A percentile compares a stretch with the other conserved stretches of the same genome.
These are phyloP conservation scores for Pandemis corylana DNA, from an alignment of 2,888 invertebrate species.

Conservation along the genomic window DNA sequence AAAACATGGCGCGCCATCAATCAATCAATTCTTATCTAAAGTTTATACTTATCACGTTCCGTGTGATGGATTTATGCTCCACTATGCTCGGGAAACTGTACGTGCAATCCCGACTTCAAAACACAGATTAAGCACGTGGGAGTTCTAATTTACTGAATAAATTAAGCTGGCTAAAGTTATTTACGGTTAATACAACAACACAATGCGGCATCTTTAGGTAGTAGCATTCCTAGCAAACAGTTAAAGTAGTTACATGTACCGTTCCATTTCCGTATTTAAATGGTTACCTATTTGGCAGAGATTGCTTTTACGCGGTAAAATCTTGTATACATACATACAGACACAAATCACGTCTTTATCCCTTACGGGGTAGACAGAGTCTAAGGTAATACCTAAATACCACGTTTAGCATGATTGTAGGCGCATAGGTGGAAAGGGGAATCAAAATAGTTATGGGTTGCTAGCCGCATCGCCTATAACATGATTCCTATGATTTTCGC, in stretches of 20 bases:
- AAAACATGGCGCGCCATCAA: slow-evolving; percentile 50
- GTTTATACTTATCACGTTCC: slow-evolving; percentile 41
- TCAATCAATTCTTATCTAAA: slow-evolving; percentile 47
- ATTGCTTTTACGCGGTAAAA: too few species aligned
- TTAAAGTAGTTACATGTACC: background rate
- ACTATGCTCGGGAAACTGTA: slow-evolving; percentile 23
- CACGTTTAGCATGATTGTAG: too few species aligned
- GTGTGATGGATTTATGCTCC: slow-evolving; percentile 24
- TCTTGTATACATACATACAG: too few species aligned
- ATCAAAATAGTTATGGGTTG: too few species aligned
- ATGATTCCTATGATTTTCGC: too few species aligned
- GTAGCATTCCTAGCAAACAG: background rate
- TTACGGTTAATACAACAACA: background rate
- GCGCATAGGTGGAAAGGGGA: too few species aligned
- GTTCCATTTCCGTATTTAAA: background rate
- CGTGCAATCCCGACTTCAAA: slow-evolving; percentile 15
- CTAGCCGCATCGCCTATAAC: too few species aligned
- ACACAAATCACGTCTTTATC: too few species aligned
- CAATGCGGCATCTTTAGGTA: background rate
- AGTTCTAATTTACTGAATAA: slow-evolving; percentile 2
- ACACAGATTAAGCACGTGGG: slow-evolving; percentile 20
- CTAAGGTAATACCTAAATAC: too few species aligned
- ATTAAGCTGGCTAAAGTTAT: background rate
- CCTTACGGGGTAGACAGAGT: too few species aligned
- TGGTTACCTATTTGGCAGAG: too few species aligned